A percentile compares a stretch with the other conserved stretches of the same genome.
Conservation (phyloP, 2,888 invertebrate species). For the Dione vanillae region DNA sequence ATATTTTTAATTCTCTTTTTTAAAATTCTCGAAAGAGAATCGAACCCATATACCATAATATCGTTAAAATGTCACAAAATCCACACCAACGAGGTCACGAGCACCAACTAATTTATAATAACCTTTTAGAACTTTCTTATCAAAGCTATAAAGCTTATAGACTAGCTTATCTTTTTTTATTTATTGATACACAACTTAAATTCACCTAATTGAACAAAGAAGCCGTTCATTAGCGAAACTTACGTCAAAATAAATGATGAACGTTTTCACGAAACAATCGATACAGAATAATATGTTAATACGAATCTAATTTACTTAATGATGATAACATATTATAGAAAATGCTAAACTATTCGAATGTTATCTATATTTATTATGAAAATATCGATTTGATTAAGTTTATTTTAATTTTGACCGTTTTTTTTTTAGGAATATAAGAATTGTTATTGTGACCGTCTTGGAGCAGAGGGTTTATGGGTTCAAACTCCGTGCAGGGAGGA, state of each 20-base stretch:
- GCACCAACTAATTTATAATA: too few relatives aligned
- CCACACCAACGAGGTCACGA: too few relatives aligned
- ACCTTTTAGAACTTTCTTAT: too few relatives aligned
- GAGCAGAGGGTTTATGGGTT: background rate
- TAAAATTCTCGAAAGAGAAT: too few relatives aligned
- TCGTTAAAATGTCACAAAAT: too few relatives aligned
- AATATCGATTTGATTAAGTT: too few relatives aligned
- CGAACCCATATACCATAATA: too few relatives aligned
- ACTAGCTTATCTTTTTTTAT: slow-evolving; percentile 12
- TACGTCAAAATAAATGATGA: slow-evolving; percentile 38
- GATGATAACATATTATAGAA: slow-evolving; percentile 11
- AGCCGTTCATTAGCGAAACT: slow-evolving; percentile 40
- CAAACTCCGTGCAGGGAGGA: background rate
- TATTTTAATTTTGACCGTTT: too few relatives aligned
- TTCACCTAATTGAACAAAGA: slow-evolving; percentile 30
- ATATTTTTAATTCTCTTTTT: too few relatives aligned
- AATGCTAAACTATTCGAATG: slow-evolving; percentile 3
- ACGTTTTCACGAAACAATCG: slow-evolving; percentile 52
- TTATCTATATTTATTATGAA: background rate
- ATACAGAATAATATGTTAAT: slow-evolving; percentile 39
- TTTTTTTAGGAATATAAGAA: background rate
- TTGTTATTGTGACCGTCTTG: background rate
- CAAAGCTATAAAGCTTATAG: background rate
- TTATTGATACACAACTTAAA: background rate
- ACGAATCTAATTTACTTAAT: slow-evolving; percentile 28